Base-by-base conservation (phyloP, 2,113 vertebrate genomes). In the Deroptyus accipitrinus region DNA sequence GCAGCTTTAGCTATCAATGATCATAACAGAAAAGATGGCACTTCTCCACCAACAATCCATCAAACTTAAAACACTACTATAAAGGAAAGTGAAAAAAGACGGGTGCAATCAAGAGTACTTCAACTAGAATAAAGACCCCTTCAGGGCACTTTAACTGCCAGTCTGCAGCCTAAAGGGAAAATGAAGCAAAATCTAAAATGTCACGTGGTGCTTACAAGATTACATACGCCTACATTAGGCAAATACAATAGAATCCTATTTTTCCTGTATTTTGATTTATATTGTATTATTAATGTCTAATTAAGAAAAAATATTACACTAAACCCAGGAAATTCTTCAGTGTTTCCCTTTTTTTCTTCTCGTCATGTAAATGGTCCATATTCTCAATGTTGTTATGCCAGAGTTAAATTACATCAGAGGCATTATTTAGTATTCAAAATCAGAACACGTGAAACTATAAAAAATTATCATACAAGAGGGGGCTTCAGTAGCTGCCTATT, bases 121-220 rank as follows among this genome's bases (percentile, higher is more conserved):
- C 95, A 88, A n/a, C 55, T 75, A 92, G 61, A 94, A 86, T 78
- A 77, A 95, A 78, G 69, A 55, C 52, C 48, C 52, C 69, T 92
- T 84, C 61, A 95, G 76, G 85, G 86, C 70, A 89, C 48, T 82
- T 92, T 17, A 78, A 57, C 46, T 92, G 74, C 46, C 66, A 79
- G 30, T 88, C 41, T 79, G 46, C 81, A 89, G 31, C 62, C 86
- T 93, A 84, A 83, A 85, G 25, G 49, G 31, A 78, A 95, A 88
- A 89, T 59, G 8, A 94, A 94, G 72, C 84, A 83, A 83, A 86
- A 84, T 57, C 70, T 84, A 62, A 91, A 86, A 93, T 57, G 81
- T 42, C 77, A 92, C 52, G 78, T 25, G 69, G 61, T 0, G 0
- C 42, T 84, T 84, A 72, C 25, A 69, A 75, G 39, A 75, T 25